Percentiles rank a stretch among this genome's conserved stretches.
Conservation (phyloP, 2,888 invertebrate genomes). For the Zhuqinia jingwanae region DNA sequence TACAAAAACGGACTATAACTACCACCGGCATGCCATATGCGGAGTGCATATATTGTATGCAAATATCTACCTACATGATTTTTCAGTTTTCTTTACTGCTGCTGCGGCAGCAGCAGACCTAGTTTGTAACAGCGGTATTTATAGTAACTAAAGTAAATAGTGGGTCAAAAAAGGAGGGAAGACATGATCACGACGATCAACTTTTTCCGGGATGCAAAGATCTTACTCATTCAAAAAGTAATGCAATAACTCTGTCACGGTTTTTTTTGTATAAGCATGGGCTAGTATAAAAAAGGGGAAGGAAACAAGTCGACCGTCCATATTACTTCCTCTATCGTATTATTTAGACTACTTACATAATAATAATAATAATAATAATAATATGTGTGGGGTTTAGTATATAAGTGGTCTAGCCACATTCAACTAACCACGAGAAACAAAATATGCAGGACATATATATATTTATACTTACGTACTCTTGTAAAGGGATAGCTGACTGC, state of each 20-base stretch:
- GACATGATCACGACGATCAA: slow-evolving; percentile 38
- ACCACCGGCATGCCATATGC: neutral
- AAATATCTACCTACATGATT: too few relatives aligned
- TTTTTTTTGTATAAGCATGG: neutral
- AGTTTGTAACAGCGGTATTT: neutral
- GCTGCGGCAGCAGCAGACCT: neutral
- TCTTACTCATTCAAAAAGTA: slow-evolving; percentile 51
- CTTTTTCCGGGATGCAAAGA: slow-evolving; percentile 48
- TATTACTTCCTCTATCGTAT: neutral
- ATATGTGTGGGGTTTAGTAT: too few relatives aligned
- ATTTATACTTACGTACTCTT: neutral
- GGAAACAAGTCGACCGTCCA: slow-evolving; percentile 9
- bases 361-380: too few relatives aligned
- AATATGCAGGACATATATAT: too few relatives aligned
- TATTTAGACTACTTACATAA: too few relatives aligned
- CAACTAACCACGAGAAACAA: too few relatives aligned
- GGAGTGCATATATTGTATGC: too few relatives aligned
- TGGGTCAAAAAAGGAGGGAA: slow-evolving; percentile 21
- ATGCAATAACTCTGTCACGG: slow-evolving; percentile 59
- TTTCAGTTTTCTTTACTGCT: neutral
- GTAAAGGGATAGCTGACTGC: too few relatives aligned
- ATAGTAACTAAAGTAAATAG: too few relatives aligned
- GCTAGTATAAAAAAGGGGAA: neutral
- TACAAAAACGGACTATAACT: neutral
- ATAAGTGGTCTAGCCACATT: neutral